phyloP scores from a whole-genome alignment of 2,888 invertebrate genomes.

The Asteroscopus sphinx region DNA sequence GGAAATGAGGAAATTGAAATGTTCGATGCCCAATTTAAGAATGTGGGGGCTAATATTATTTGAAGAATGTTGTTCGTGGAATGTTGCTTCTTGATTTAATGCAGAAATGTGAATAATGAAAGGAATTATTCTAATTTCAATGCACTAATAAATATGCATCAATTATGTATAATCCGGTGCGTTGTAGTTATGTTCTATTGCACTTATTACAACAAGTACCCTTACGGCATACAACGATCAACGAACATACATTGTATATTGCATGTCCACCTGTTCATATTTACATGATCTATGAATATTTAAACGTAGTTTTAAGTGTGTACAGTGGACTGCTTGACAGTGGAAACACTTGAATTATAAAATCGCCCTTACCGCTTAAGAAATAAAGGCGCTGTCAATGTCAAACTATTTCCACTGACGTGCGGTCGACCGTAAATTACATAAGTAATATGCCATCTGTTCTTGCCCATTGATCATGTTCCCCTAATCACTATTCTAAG shows the following conservation, averaged over 20 bases:
- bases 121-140: conserved; percentile 48
- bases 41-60: conserved; percentile 4
- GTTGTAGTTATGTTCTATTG: conserved; percentile 28
- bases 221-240: conserved; percentile 11
- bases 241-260: neutral
- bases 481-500: conserved; percentile 9
- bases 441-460: too few species aligned
- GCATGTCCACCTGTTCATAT: neutral
- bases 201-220: neutral
- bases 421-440: too few species aligned
- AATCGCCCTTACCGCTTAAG: too few species aligned
- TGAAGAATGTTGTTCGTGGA: conserved; percentile 21
- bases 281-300: neutral
- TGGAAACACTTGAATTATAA: too few species aligned
- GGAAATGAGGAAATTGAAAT: conserved; percentile 27
- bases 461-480: too few species aligned
- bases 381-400: too few species aligned
- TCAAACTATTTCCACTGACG: too few species aligned
- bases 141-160: conserved; percentile 44
- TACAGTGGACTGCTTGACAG: too few species aligned
- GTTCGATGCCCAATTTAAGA: conserved; percentile 25
- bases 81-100: conserved; percentile 40
- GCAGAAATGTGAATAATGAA: conserved; percentile 41
- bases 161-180: conserved; percentile 16
- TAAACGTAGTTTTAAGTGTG: too few species aligned